Base-by-base conservation (phyloP, 2,113 vertebrate species). In the Platysteira castanea region DNA sequence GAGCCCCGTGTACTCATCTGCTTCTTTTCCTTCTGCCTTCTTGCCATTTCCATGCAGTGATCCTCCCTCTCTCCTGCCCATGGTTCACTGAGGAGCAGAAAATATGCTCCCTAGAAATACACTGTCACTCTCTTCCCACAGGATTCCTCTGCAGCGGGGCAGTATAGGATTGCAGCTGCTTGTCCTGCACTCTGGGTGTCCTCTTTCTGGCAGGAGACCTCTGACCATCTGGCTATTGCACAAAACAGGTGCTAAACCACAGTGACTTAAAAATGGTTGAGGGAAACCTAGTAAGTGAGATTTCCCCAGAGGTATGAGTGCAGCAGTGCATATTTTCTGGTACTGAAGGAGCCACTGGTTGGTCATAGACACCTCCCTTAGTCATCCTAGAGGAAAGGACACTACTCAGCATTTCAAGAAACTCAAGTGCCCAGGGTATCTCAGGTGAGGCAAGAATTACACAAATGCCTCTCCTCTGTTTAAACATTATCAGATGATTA, bases 1-100 rank as follows among this genome's bases (percentile, higher is more conserved):
- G 2, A 80, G 17, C 6, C 26, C 15, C 5, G 0, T 4, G 1
- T 21, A 19, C 13, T 63, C 46, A 61, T 35, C 26, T 0, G 2
- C 50, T 70, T 1, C 1, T 65, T 81, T 95, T 56, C 63, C 1
- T 1, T 54, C 47, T 0, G 0, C 42, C 7, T 50, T 59, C 6
- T 1, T 63, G 42, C 24, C 33, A 7, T 81, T 74, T 74, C 33
- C 56, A 42, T 0, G 1, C 23, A 39, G 26, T 39, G 47, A 77
- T 42, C 16, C 77, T 77, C 20, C 47, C 30, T 70, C 9, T 50
- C 7, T 6, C 1, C 33, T 59, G 39, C 24, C 35, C 24, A 10
- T 0, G 1, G 33, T 22, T 93, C 59, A 74, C 16, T 84, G 71
- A 67, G 33, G 30, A 90, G 42, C 50, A 89, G 63, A 90, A 92